Base-by-base conservation (phyloP, 23 tunicate species). In the Clavelina lepadiformis region DNA sequence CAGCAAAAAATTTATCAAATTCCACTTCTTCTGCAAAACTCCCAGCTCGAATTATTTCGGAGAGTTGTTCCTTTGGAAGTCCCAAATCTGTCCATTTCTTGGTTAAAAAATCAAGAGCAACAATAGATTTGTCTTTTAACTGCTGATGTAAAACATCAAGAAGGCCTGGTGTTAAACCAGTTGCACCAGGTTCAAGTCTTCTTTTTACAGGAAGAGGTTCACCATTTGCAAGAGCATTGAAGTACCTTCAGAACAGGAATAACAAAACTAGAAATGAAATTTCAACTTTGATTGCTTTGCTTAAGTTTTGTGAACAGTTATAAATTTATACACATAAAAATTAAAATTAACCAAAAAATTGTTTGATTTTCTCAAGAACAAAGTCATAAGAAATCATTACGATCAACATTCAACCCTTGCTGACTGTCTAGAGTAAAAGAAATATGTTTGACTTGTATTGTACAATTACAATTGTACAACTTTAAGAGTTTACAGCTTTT, bases 181-280 rank as follows among this genome's bases (percentile, higher is more conserved):
- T 63, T 0, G 69, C 83, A 4, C 86, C 75, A 0, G 94, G 83
- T 71, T 93, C 98, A 15, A 93, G 63, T 33, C 98, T 51, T 24
- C 81, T 77, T 61, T 93, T 93, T 19, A 93, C 86, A 3, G 98
- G 98, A 6, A 93, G 75, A 1, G 98, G 68, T 33, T 85, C 88
- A 3, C 94, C 94, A 27, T 51, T 73, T 13, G 85, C 31, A 23
- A 93, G 79, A 31, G 93, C 93, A 6, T 65, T 38, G 75, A 93
- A 93, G 61, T 93, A 91, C 28, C 91, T 83, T 56, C n/a, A n/a
- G n/a, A n/a, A n/a, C n/a, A n/a, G n/a, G n/a, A n/a, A n/a, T n/a
- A 65, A 35, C 22, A 70, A 27, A 67, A 19, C 6, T 15, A 18
- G 24, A 38, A 23, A 35, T 63, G n/a, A n/a, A n/a, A n/a, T n/a